Base-by-base conservation (phyloP, 2,113 vertebrate species). In the Cheilinus undulatus region DNA sequence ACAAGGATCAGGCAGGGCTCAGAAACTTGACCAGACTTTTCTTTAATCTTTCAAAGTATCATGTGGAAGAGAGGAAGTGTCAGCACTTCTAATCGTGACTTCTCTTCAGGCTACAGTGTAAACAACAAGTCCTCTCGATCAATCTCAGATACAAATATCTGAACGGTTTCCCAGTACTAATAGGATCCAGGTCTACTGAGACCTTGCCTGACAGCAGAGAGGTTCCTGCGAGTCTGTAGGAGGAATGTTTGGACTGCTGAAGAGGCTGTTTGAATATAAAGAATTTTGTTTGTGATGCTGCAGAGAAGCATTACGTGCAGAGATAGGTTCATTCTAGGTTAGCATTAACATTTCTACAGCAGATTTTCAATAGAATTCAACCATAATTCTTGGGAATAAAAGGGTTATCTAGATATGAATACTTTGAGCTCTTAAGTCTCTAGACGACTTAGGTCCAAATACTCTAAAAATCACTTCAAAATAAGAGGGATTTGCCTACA, bases 131-230 rank as follows among this genome's bases (percentile, higher is more conserved):
- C 20, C 58, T 66, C 49, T 63, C 27, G 7, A 84, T 80, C 64
- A 64, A 63, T 82, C 59, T 49, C 58, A 72, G 64, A 61, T 59
- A 73, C 42, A 70, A n/a, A 68, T 67, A 81, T 75, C 36, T 73
- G 69, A 84, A 40, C 1, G 2, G 20, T 51, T 71, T 76, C 87
- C 69, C 76, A 72, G 61, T 15, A 32, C 15, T 64, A 86, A 86
- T 76, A 49, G 46, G 52, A 86, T 45, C 60, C 82, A 80, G 78
- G 38, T 78, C 58, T 36, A 19, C 61, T 1, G 42, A 56, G 22
- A 53, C 10, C 28, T 75, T 3, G 30, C 17, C 40, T 48, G 28
- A 51, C 7, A 13, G 65, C 49, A 24, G 22, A 23, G 23, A 66
- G 7, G 56, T 64, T 61, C 63, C 62, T 67, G 27, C 0, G 1